phyloP scores from a whole-genome alignment of 2,113 vertebrate species.

The Stigmatopora argus region DNA sequence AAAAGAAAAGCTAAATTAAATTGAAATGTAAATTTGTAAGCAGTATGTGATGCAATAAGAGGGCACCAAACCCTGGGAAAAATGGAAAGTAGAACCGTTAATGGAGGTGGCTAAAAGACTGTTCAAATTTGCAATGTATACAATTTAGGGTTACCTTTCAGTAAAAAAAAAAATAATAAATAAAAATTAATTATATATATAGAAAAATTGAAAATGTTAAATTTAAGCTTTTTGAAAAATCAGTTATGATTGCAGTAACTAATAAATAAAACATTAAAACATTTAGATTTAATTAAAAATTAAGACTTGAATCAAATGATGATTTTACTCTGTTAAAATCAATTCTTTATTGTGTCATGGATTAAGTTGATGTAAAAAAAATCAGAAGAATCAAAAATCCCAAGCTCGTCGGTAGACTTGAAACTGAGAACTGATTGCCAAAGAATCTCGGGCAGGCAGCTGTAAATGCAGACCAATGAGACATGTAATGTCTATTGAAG shows the following conservation, averaged over 20 bases:
- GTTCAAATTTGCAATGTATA: too few species aligned
- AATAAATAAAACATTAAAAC: too few species aligned
- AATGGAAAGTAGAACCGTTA: too few species aligned
- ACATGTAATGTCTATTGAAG: slow-evolving; percentile 67
- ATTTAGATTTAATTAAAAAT: too few species aligned
- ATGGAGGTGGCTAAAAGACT: too few species aligned
- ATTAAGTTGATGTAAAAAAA: not conserved
- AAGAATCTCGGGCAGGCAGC: slow-evolving; percentile 48
- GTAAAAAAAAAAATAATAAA: too few species aligned
- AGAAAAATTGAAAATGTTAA: too few species aligned
- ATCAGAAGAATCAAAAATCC: slow-evolving; percentile 80
- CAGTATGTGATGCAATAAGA: not conserved
- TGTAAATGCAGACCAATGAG: slow-evolving; percentile 69
- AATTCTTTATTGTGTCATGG: not conserved
- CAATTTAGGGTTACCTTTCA: too few species aligned
- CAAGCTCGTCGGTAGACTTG: slow-evolving; percentile 59
- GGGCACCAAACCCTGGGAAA: not conserved
- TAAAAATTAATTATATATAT: too few species aligned
- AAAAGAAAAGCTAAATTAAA: not conserved
- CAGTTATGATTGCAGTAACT: too few species aligned
- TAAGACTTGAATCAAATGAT: too few species aligned
- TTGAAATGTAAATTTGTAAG: not conserved
- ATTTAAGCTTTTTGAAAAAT: too few species aligned
- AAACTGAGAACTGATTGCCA: not conserved
- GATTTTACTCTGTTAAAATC: not conserved